Percentiles rank a stretch among this genome's conserved stretches.
Evolutionary conservation across 2,797 vertebrate genomes (phyloP).

Genomic region (Avahi laniger): DNA sequence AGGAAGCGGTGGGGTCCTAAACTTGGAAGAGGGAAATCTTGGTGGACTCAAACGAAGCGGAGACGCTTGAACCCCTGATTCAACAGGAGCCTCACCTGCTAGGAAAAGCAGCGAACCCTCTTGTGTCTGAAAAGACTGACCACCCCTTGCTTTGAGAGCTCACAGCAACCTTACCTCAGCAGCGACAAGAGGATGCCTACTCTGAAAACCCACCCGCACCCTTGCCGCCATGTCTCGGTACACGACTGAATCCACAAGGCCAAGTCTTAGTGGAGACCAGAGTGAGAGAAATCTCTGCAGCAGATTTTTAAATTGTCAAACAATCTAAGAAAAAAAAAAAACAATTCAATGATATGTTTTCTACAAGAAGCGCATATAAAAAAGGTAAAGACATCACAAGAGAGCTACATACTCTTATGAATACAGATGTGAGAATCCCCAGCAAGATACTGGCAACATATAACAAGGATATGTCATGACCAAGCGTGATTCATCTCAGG

Average conservation of each 20-base stretch:
- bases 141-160: background rate
- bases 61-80: background rate
- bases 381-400: background rate
- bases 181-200: background rate
- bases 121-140: background rate
- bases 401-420: background rate
- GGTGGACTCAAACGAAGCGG: background rate
- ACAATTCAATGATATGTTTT: background rate
- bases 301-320: background rate
- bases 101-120: background rate
- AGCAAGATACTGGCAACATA: background rate
- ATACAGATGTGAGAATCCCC: background rate
- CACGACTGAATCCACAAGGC: background rate
- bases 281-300: background rate
- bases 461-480: background rate
- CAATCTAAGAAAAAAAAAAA: background rate
- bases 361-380: background rate
- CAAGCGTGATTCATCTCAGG: background rate
- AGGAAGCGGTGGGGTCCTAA: background rate
- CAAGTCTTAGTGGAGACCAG: background rate
- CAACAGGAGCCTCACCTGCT: background rate
- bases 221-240: background rate
- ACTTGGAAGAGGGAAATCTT: background rate
- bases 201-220: background rate
- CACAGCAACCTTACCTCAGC: background rate